Evolutionary conservation across 2,888 invertebrate genomes (phyloP), one percentile per base, ranked within the genome.

Genomic region (Platycnemis pennipes): DNA sequence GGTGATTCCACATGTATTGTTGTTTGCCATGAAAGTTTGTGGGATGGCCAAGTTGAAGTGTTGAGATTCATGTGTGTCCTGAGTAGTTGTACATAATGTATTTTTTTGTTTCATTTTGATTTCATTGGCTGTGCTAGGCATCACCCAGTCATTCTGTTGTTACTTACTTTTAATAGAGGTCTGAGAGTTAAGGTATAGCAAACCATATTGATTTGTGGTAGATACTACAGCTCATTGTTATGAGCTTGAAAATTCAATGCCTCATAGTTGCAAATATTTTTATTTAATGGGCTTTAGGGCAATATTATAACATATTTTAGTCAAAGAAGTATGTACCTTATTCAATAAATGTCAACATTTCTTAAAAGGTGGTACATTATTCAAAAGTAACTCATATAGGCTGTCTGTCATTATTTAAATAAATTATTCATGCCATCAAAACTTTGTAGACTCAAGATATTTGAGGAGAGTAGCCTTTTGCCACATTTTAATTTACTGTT

Each of bases 241-340:
- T 37, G 11, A 37, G 37, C 77, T 77, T 77, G 77, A 31, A 31
- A 77, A 77, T 16, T n/a, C 31, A 77, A 77, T 16, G 63, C 63
- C 26, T 26, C 13, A 77, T 77, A 77, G 77, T 37, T 77, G 77
- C 37, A 77, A 77, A 77, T 77, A 77, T 77, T 77, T 91, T 63
- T 53, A 89, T 89, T 42, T 91, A 91, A 87, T 87, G 22, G 63
- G 44, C 63, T 63, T 53, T 11, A 56, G 87, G 44, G 87, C 87
- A 44, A 91, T 56, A 63, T 56, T 91, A 2, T 56, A 91, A 91
- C 56, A 63, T 44, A 63, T 56, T 91, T 63, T 63, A 91, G 37
- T 91, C 42, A 91, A 22, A 91, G 91, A 91, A 91, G 53, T 63
- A 91, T 91, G 63, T 91, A 56, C 44, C 56, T 91, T 63, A 46